Evolutionary conservation across 2,888 invertebrate genomes (phyloP).

Genomic region (Nymphalis polychloros): DNA sequence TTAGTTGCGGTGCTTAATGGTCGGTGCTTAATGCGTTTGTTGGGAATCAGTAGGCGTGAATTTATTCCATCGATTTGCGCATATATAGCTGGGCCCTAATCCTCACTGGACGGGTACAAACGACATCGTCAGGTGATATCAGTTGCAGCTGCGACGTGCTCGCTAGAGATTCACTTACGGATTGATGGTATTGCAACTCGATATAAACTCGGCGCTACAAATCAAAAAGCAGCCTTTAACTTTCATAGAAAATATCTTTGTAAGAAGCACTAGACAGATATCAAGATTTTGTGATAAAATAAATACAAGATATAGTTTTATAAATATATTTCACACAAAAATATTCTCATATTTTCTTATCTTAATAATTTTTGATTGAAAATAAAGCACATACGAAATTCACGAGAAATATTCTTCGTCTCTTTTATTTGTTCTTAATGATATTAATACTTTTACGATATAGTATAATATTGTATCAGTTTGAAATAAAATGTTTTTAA

Average conservation of each 20-base stretch:
- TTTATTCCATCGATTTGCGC: constrained; percentile 55
- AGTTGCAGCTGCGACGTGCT: constrained; percentile 65
- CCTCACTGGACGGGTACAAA: constrained; percentile 65
- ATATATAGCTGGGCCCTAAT: constrained; percentile 54
- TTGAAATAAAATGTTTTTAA: not conserved
- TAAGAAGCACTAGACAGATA: not conserved
- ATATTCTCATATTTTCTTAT: too few species aligned
- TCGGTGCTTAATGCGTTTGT: constrained; percentile 19
- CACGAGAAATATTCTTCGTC: too few species aligned
- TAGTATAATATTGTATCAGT: too few species aligned
- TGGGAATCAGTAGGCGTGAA: constrained; percentile 49
- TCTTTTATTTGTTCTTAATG: too few species aligned
- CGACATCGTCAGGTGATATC: constrained; percentile 72
- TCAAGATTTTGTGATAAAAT: constrained; percentile 7
- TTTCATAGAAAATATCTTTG: constrained; percentile 8
- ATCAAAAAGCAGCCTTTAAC: constrained; percentile 47
- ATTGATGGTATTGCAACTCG: constrained; percentile 68
- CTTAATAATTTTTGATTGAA: too few species aligned
- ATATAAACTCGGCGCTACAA: constrained; percentile 56
- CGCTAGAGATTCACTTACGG: constrained; percentile 64
- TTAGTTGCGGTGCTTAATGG: constrained; percentile 10
- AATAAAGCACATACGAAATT: too few species aligned
- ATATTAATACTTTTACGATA: too few species aligned
- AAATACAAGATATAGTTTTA: too few species aligned
- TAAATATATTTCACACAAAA: too few species aligned